These are phyloP conservation scores for Cyrtorhinus lividipennis DNA, from an alignment of 1,140 invertebrate species.

Conservation along the genomic window DNA sequence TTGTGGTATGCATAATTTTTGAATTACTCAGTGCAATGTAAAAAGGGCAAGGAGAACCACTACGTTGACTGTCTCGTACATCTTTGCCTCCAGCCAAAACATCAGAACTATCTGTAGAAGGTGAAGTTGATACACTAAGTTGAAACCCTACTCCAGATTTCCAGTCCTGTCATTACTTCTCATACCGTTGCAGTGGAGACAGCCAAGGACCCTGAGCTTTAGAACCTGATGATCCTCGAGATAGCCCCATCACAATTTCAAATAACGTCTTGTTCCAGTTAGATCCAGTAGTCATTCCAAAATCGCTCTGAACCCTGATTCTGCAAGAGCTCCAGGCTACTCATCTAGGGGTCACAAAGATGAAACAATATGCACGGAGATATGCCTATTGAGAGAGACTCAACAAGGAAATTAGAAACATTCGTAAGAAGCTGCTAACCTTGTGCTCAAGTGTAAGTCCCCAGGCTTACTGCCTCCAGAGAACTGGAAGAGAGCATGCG, in stretches of 20 bases:
- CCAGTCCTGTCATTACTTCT: neutral
- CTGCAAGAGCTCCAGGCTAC: slow-evolving; percentile 22
- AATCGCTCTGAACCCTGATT: neutral
- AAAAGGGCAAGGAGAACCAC: slow-evolving; percentile 20
- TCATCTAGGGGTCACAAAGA: slow-evolving; percentile 26
- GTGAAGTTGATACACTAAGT: neutral
- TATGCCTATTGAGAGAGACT: slow-evolving; percentile 25
- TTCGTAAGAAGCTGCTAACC: slow-evolving; percentile 22
- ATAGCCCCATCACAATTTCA: neutral
- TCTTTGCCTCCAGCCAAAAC: neutral
- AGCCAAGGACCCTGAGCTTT: neutral
- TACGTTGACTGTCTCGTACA: slow-evolving; percentile 21
- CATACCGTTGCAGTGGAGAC: neutral
- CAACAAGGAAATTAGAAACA: slow-evolving; percentile 26
- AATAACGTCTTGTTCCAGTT: neutral
- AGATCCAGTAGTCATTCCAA: slow-evolving; percentile 18
- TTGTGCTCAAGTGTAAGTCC: too few relatives aligned
- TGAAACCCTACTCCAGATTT: slow-evolving; percentile 1
- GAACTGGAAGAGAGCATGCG: too few relatives aligned
- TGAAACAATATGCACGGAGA: slow-evolving; percentile 25
- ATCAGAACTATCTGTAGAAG: neutral
- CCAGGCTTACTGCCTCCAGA: too few relatives aligned
- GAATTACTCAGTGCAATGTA: slow-evolving; percentile 23
- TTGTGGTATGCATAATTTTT: slow-evolving; percentile 26
- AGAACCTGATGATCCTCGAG: neutral